Percentiles rank a stretch among this genome's conserved stretches.
phyloP scores from a whole-genome alignment of 2,888 invertebrate genomes.

The Drosophila meridiana region DNA sequence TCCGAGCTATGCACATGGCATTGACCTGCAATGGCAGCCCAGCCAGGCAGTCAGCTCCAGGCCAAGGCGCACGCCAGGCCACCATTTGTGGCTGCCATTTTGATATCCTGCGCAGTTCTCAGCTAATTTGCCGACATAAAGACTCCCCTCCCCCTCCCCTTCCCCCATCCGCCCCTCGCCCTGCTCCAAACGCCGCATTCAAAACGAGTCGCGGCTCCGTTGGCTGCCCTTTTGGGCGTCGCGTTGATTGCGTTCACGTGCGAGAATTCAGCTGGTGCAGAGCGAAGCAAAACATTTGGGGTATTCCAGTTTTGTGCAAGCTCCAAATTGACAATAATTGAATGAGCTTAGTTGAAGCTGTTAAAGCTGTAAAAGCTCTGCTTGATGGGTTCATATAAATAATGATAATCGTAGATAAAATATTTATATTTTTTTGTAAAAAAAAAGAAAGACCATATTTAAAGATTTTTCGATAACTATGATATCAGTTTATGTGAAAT shows the following conservation, averaged over 20 bases:
- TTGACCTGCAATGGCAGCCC: conserved; percentile 60
- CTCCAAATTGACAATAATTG: neutral
- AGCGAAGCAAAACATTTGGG: neutral
- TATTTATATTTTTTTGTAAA: neutral
- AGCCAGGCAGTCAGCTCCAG: conserved; percentile 1
- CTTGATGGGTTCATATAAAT: neutral
- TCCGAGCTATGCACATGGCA: conserved; percentile 56
- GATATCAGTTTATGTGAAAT: neutral
- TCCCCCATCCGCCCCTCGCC: too few relatives aligned
- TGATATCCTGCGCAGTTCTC: conserved; percentile 64
- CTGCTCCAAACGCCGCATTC: too few relatives aligned
- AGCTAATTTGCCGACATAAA: conserved; percentile 60
- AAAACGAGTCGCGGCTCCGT: neutral
- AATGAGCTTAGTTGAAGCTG: neutral
- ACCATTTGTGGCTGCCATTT: conserved; percentile 68
- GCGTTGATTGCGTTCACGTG: conserved; percentile 69
- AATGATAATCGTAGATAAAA: neutral
- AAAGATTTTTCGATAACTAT: neutral
- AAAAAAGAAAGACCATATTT: too few relatives aligned
- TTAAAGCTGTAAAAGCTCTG: neutral
- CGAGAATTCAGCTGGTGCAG: conserved; percentile 28
- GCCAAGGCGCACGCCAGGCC: conserved; percentile 47
- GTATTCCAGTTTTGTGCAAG: neutral
- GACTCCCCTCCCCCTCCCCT: neutral
- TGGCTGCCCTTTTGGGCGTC: conserved; percentile 37